phyloP scores from a whole-genome alignment of 1,140 invertebrate species.

The Charaxes varanes region DNA sequence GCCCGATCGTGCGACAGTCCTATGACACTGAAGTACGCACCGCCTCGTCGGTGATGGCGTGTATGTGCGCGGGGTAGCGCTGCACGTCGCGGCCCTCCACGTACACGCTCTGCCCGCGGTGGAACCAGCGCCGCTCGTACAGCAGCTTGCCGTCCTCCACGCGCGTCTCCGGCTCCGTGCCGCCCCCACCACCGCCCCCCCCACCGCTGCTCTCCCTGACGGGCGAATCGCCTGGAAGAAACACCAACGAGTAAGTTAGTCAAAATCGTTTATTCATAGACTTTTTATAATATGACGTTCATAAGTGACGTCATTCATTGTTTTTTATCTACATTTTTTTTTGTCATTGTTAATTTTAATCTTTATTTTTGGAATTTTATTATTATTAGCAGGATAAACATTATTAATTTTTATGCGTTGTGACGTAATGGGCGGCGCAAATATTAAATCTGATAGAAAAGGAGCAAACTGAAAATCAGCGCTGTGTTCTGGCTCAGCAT shows the following conservation, averaged over 20 bases:
- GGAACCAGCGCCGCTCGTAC: slow-evolving; percentile 96
- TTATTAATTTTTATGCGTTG: too few relatives aligned
- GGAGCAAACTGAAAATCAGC: too few relatives aligned
- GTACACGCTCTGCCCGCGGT: slow-evolving; percentile 93
- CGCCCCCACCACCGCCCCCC: slow-evolving; percentile 1
- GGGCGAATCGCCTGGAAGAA: slow-evolving; percentile 57
- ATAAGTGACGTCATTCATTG: too few relatives aligned
- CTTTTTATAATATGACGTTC: too few relatives aligned
- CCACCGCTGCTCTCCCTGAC: slow-evolving; percentile 40
- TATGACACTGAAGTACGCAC: slow-evolving; percentile 75
- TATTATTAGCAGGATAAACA: too few relatives aligned
- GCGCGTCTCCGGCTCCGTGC: slow-evolving; percentile 80
- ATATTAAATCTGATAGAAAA: too few relatives aligned
- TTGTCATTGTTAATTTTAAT: too few relatives aligned
- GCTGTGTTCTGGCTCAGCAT: too few relatives aligned
- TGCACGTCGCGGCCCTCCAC: slow-evolving; percentile 90
- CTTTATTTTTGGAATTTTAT: too few relatives aligned
- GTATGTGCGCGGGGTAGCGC: slow-evolving; percentile 90
- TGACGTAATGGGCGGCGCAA: too few relatives aligned
- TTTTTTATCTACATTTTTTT: too few relatives aligned
- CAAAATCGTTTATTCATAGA: neutral
- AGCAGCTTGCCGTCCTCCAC: slow-evolving; percentile 96
- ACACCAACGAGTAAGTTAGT: neutral
- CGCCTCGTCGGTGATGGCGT: slow-evolving; percentile 90
- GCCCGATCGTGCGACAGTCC: too few relatives aligned